Percentiles rank a stretch among this genome's conserved stretches.
These are phyloP conservation scores for Atractosteus spatula DNA, from an alignment of 2,113 vertebrate species.

Conservation along the genomic window DNA sequence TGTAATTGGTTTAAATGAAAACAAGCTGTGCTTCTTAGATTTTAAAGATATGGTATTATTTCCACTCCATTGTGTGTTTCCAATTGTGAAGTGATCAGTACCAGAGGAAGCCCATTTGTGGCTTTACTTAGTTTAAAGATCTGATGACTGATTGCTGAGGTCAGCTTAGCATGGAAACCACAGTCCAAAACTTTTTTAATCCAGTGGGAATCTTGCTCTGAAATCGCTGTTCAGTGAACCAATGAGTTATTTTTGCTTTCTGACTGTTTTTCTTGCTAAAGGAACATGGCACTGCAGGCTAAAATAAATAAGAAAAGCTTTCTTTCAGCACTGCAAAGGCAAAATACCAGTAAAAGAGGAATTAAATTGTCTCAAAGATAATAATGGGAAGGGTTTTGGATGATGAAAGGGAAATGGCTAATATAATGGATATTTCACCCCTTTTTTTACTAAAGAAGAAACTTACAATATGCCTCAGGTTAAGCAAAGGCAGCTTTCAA, in stretches of 20 bases:
- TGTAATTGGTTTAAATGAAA: background rate
- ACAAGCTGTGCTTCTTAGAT: background rate
- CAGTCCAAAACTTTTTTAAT: background rate
- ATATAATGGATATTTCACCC: too few relatives aligned
- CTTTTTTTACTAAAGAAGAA: too few relatives aligned
- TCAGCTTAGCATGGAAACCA: background rate
- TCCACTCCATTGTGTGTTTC: background rate
- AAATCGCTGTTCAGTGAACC: background rate
- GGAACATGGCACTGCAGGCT: background rate
- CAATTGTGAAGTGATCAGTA: background rate
- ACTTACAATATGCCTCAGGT: too few relatives aligned
- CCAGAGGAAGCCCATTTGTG: background rate
- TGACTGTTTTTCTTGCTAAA: background rate
- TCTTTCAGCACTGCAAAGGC: too few relatives aligned
- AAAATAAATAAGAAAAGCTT: too few relatives aligned
- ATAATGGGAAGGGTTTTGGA: too few relatives aligned
- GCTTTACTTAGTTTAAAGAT: background rate
- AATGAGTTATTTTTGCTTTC: background rate
- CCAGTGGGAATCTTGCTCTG: background rate
- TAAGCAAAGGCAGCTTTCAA: too few relatives aligned
- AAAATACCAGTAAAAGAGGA: too few relatives aligned
- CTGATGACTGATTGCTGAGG: background rate
- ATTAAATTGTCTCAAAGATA: too few relatives aligned
- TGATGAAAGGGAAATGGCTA: too few relatives aligned
- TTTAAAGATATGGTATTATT: background rate